Conservation (phyloP, 2,797 vertebrate species). For the Saxicola maurus region DNA sequence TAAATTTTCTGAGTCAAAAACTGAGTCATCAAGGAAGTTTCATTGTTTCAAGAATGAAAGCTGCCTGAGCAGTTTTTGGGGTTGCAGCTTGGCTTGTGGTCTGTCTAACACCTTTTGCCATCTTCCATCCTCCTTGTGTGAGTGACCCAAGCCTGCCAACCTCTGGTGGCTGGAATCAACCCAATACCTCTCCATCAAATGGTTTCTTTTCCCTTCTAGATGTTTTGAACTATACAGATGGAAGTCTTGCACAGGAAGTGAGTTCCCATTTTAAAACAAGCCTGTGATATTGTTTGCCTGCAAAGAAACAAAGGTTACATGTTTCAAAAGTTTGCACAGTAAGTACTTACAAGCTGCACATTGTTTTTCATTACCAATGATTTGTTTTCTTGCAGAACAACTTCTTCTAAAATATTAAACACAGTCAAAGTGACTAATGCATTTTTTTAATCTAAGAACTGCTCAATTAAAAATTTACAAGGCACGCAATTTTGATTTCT, state of each 20-base stretch:
- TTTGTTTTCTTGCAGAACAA: constrained; percentile 78
- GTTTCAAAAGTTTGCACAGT: constrained; percentile 44
- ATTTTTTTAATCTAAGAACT: constrained; percentile 80
- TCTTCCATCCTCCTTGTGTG: background rate
- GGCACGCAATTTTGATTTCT: constrained; percentile 89
- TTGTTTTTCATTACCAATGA: constrained; percentile 65
- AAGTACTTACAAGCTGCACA: constrained; percentile 53
- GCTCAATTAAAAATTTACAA: constrained; percentile 89
- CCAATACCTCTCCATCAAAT: background rate
- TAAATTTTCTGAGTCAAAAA: background rate
- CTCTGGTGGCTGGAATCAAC: rapidly evolving
- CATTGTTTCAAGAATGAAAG: background rate
- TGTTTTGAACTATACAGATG: background rate
- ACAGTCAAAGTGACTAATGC: constrained; percentile 83
- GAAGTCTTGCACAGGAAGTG: background rate
- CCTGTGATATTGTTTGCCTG: background rate
- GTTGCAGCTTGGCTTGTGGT: background rate
- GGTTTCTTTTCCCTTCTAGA: background rate
- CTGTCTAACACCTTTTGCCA: background rate
- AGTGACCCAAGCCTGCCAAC: background rate
- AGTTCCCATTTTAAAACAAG: constrained; percentile 3
- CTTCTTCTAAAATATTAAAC: constrained; percentile 85
- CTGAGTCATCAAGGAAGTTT: rapidly evolving
- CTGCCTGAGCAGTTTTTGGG: background rate
- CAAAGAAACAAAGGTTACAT: constrained; percentile 19